Evolutionary conservation across 2,888 invertebrate species (phyloP).

Genomic region (Halictus ligatus): DNA sequence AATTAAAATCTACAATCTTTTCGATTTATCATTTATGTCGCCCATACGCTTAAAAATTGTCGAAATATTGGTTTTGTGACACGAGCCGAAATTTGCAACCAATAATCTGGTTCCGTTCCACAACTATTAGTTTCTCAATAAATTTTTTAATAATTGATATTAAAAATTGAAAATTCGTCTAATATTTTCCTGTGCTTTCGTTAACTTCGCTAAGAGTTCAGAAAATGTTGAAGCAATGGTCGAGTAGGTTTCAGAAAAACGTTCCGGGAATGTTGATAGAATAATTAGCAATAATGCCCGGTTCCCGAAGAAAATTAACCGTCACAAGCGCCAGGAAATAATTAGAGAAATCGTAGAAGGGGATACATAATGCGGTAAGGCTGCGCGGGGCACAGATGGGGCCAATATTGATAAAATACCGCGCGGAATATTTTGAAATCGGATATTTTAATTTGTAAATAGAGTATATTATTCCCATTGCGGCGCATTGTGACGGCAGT

Average conservation of each 20-base stretch:
- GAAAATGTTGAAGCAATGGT: no score
- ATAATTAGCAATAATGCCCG: background rate
- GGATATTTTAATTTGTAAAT: constrained; percentile 81
- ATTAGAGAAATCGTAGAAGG: constrained; percentile 12
- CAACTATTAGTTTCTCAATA: no score
- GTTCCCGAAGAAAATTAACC: constrained; percentile 10
- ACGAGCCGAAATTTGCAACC: no score
- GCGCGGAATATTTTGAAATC: constrained; percentile 80
- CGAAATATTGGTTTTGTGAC: no score
- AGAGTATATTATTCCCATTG: constrained; percentile 78
- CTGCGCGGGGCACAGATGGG: constrained; percentile 41
- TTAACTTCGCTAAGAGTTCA: no score
- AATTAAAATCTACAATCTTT: background rate
- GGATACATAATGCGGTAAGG: constrained; percentile 9
- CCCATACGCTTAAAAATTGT: no score
- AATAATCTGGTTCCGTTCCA: no score
- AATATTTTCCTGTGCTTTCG: no score
- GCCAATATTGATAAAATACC: constrained; percentile 80
- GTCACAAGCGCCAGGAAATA: background rate
- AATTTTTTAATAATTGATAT: no score
- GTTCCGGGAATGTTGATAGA: background rate
- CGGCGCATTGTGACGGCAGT: constrained; percentile 62
- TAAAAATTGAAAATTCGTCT: no score
- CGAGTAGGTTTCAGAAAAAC: background rate
- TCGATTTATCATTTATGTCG: background rate